Evolutionary conservation across 2,888 invertebrate genomes (phyloP), one percentile per base, ranked within the genome.

Genomic region (Teinopalpus imperialis): DNA sequence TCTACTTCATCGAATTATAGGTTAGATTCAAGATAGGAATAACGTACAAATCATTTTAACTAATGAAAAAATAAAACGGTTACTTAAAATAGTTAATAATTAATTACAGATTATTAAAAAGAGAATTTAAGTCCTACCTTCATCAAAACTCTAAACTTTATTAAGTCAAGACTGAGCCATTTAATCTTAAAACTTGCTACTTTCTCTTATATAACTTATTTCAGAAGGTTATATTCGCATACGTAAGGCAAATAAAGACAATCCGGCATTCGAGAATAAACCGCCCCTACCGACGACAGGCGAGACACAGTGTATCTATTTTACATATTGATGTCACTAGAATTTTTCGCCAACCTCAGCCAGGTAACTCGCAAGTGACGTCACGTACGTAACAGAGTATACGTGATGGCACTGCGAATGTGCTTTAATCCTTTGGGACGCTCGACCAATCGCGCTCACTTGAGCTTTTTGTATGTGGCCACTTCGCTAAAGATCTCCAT

Each of bases 321-420:
- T 73, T 61, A 68, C 68, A 72, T 70, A 67, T 57, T 61, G 61
- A 69, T 64, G 62, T 57, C 51, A 40, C 56, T 49, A 34, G 52
- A 48, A 54, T 56, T 57, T 60, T 61, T 57, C 54, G 52, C 45
- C 47, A 54, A 58, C 53, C 57, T 54, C 56, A 53, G 52, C 31
- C 27, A 51, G 52, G 50, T 50, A 52, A n/a, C n/a, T n/a, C n/a
- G 37, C 51, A 52, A 54, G 63, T 74, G 68, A 71, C 71, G 70
- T 70, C 78, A 74, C 74, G 71, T 71, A 61, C 62, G 60, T 65
- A 68, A 68, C 65, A 65, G 61, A 62, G 59, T 56, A 62, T 60
- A 66, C 78, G 78, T 80, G 78, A 79, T 59, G 50, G 54, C 55
- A 67, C 66, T 78, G 55, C 68, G 59, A 75, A 77, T 69, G 29